Evolutionary conservation across 2,888 invertebrate species (phyloP).

Genomic region (Thecophora atra): DNA sequence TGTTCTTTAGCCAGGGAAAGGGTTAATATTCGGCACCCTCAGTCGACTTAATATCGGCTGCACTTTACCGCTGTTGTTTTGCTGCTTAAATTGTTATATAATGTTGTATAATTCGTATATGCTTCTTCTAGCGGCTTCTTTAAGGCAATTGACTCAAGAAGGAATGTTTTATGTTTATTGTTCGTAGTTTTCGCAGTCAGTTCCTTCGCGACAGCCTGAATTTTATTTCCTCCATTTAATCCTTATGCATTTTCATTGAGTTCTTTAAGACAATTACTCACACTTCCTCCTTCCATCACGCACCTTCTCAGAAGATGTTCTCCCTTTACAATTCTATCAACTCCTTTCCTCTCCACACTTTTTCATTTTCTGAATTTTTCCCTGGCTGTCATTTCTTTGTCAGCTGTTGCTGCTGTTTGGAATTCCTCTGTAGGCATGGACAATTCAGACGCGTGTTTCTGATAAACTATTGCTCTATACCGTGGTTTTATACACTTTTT

Average conservation of each 20-base stretch:
- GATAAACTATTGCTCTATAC: conserved; percentile 8
- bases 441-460: background rate
- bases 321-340: too few species aligned
- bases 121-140: too few species aligned
- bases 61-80: conserved; percentile 45
- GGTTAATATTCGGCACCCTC: conserved; percentile 29
- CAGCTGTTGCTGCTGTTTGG: background rate
- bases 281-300: conserved; percentile 12
- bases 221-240: conserved; percentile 28
- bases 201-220: conserved; percentile 7
- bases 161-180: too few species aligned
- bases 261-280: conserved; percentile 33
- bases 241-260: conserved; percentile 12
- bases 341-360: background rate
- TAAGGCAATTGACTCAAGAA: too few species aligned
- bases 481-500: background rate
- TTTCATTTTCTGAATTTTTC: background rate
- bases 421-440: background rate
- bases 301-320: background rate
- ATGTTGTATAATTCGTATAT: too few species aligned
- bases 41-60: conserved; percentile 16
- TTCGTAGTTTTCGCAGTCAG: too few species aligned
- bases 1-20: conserved; percentile 38
- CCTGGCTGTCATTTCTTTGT: background rate
- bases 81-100: conserved; percentile 1